These are phyloP conservation scores for Eupeodes luniger DNA, from an alignment of 2,888 invertebrate species.

Conservation along the genomic window DNA sequence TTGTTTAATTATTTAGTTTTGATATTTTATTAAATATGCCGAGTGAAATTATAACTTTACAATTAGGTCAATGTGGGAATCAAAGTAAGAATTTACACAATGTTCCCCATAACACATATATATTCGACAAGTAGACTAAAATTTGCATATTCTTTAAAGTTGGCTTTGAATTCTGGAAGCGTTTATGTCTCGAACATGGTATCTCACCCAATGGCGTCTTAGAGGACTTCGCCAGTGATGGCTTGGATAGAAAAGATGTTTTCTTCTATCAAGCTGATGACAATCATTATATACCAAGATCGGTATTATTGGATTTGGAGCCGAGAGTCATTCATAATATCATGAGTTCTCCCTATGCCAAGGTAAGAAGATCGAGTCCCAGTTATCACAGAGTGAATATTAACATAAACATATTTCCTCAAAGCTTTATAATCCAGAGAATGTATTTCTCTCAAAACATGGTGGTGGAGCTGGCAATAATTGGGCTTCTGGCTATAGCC, in stretches of 20 bases:
- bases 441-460: slow-evolving; percentile 97
- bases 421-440: slow-evolving; percentile 98
- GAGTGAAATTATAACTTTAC: slow-evolving; percentile 99
- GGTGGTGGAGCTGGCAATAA: slow-evolving; percentile 99
- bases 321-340: slow-evolving; percentile 99
- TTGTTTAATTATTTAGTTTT: not conserved
- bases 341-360: slow-evolving; percentile 96
- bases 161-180: slow-evolving; percentile 99
- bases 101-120: not conserved
- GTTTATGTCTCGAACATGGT: slow-evolving; percentile 98
- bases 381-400: not conserved
- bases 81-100: slow-evolving; percentile 90
- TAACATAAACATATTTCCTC: not conserved
- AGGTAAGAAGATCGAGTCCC: slow-evolving; percentile 85
- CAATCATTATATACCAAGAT: slow-evolving; percentile 98
- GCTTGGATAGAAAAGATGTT: slow-evolving; percentile 98
- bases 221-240: slow-evolving; percentile 95
- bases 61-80: slow-evolving; percentile 99
- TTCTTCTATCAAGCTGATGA: slow-evolving; percentile 99
- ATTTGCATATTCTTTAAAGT: slow-evolving; percentile 84
- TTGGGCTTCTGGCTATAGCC: slow-evolving; percentile 98
- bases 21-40: slow-evolving; percentile 88
- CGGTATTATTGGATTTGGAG: slow-evolving; percentile 97
- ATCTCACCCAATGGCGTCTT: slow-evolving; percentile 98
- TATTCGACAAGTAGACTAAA: not conserved